phyloP scores from a whole-genome alignment of 2,113 vertebrate genomes.

The Ondatra zibethicus region DNA sequence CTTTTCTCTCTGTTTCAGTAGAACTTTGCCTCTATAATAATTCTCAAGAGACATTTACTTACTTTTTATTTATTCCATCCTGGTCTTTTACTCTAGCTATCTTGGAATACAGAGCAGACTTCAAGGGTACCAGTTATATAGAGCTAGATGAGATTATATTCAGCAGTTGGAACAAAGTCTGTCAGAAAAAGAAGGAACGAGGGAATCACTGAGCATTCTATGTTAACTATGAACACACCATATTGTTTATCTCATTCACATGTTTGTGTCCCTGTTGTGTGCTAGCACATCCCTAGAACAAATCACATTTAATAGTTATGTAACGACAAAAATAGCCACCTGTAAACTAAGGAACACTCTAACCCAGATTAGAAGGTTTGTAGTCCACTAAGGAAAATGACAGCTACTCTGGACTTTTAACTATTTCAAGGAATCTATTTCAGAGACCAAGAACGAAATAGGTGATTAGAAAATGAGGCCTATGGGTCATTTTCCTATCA shows the following conservation, averaged over 20 bases:
- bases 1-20: neutral
- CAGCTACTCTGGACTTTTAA: conserved; percentile 1
- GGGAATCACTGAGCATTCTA: neutral
- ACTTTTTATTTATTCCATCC: neutral
- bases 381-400: neutral
- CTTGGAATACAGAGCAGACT: neutral
- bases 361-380: neutral
- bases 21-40: neutral
- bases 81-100: neutral
- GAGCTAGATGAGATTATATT: neutral
- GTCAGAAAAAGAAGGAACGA: neutral
- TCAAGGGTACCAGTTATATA: neutral
- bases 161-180: neutral
- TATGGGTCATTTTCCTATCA: neutral
- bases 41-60: neutral
- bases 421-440: conserved; percentile 53
- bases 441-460: conserved; percentile 48
- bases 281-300: neutral
- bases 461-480: neutral
- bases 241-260: neutral
- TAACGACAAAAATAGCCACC: neutral
- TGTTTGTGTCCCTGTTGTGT: neutral
- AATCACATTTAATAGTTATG: neutral
- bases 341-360: neutral
- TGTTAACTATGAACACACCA: neutral